phyloP scores from a whole-genome alignment of 1,140 invertebrate genomes.

The Pseudachorutes palmiensis region DNA sequence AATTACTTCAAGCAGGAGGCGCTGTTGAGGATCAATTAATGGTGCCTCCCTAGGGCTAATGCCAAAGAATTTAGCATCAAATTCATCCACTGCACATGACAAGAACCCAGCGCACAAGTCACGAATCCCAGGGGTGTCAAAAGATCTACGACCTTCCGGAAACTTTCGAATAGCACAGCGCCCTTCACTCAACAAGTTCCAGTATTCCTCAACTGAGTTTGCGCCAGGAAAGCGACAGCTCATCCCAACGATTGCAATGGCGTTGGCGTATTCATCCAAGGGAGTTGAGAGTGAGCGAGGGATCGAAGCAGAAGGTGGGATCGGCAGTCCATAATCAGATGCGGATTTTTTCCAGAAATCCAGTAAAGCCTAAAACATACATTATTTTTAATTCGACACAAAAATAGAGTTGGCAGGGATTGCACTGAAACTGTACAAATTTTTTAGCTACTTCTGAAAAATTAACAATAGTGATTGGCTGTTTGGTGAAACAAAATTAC shows the following conservation, averaged over 20 bases:
- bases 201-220: conserved; percentile 12
- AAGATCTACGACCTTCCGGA: neutral
- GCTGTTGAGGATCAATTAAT: conserved; percentile 54
- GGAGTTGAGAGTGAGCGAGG: no score
- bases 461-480: no score
- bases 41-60: conserved; percentile 50
- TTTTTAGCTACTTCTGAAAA: no score
- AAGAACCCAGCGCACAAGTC: neutral
- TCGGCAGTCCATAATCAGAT: no score
- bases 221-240: conserved; percentile 17
- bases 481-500: no score
- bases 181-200: conserved; percentile 4
- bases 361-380: no score
- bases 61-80: conserved; percentile 50
- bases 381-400: no score
- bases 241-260: conserved; percentile 10
- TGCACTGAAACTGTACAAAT: no score
- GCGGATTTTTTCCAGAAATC: no score
- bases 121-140: neutral
- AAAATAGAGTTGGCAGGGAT: no score
- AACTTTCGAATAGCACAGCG: neutral
- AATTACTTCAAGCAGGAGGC: conserved; percentile 52
- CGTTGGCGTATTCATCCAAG: no score
- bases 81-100: conserved; percentile 35
- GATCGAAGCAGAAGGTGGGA: no score